These are phyloP conservation scores for Tipula confusa DNA, from an alignment of 2,888 invertebrate species.

Conservation along the genomic window DNA sequence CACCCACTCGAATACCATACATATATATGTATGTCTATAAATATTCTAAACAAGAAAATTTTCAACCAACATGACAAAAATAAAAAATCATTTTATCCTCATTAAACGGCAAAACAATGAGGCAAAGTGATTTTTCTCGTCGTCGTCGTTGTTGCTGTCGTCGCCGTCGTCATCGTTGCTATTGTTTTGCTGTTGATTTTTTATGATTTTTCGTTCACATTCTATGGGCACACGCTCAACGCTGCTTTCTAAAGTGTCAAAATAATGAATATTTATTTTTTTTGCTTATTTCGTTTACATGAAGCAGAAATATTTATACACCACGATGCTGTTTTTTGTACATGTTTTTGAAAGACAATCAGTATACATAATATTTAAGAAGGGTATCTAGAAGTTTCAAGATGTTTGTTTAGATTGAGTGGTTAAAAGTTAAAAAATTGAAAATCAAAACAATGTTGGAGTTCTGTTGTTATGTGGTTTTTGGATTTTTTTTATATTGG, in stretches of 20 bases:
- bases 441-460: background rate
- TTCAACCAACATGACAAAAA: background rate
- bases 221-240: background rate
- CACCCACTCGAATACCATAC: too few relatives aligned
- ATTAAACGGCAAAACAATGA: background rate
- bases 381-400: background rate
- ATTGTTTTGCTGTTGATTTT: too few relatives aligned
- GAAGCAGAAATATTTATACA: background rate
- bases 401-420: constrained; percentile 9
- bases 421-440: background rate
- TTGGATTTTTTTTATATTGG: background rate
- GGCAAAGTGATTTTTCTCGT: background rate
- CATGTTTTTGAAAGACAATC: background rate
- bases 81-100: background rate
- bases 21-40: too few relatives aligned
- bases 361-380: background rate
- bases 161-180: too few relatives aligned
- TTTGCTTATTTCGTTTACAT: background rate
- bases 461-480: background rate
- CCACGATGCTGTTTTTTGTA: background rate
- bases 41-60: background rate
- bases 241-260: background rate
- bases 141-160: background rate
- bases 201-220: background rate
- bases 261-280: background rate